These are phyloP conservation scores for Noturus placidus DNA, from an alignment of 2,113 vertebrate species.

Conservation along the genomic window DNA sequence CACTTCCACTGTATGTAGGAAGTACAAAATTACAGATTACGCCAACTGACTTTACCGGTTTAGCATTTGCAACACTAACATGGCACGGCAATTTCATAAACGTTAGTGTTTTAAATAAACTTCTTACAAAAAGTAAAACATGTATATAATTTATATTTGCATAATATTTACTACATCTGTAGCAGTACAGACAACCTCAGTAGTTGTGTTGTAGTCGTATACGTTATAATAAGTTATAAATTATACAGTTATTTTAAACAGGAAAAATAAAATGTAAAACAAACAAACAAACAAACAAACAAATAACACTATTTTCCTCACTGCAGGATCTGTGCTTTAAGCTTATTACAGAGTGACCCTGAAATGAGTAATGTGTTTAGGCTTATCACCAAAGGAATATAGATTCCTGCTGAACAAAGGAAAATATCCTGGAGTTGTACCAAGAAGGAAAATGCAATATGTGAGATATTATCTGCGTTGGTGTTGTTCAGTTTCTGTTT, in stretches of 20 bases:
- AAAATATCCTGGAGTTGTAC: slow-evolving; percentile 48
- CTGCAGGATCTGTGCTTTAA: slow-evolving; percentile 33
- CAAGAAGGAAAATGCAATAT: slow-evolving; percentile 21
- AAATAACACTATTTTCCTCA: slow-evolving; percentile 28
- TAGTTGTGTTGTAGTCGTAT: not conserved
- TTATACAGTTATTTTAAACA: not conserved
- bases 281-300: not conserved
- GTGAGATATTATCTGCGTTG: slow-evolving; percentile 46
- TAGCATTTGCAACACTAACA: not conserved
- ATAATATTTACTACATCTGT: not conserved
- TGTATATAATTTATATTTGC: not conserved
- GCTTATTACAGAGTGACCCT: slow-evolving; percentile 57
- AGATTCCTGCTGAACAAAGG: slow-evolving; percentile 57
- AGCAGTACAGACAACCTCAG: not conserved
- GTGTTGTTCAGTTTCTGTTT: slow-evolving; percentile 43
- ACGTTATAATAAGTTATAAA: not conserved
- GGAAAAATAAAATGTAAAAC: not conserved
- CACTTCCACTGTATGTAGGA: not conserved
- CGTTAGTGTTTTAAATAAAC: not conserved
- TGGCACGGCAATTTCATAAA: not conserved
- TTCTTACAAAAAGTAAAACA: not conserved
- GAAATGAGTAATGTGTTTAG: slow-evolving; percentile 61
- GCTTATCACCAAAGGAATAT: slow-evolving; percentile 60
- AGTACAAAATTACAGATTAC: not conserved
- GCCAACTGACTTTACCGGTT: not conserved